Evolutionary conservation across 2,888 invertebrate genomes (phyloP).

Genomic region (Calameuta filiformis): DNA sequence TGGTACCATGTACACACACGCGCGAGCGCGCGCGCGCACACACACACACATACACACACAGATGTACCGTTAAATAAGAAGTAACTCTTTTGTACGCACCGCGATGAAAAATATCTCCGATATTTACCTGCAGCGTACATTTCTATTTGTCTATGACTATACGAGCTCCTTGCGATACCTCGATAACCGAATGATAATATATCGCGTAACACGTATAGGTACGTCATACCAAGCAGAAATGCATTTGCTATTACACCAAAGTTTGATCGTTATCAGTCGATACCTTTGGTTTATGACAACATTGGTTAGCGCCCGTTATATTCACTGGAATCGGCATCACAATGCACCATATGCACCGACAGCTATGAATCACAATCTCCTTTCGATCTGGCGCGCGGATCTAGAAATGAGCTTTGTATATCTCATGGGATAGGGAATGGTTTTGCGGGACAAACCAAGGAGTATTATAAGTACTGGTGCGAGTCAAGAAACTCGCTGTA

Average conservation of each 20-base stretch:
- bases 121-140: not conserved
- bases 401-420: not conserved
- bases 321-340: constrained; percentile 3
- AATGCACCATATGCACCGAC: constrained; percentile 15
- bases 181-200: not conserved
- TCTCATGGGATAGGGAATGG: not conserved
- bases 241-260: not conserved
- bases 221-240: constrained; percentile 5
- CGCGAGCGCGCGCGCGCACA: too few species aligned
- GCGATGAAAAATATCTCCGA: not conserved
- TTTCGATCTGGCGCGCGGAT: constrained; percentile 19
- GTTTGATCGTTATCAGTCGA: constrained; percentile 11
- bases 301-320: constrained; percentile 9
- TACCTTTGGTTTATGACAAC: constrained; percentile 11
- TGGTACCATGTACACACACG: not conserved
- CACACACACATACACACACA: too few species aligned
- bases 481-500: not conserved
- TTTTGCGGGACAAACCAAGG: not conserved
- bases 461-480: not conserved
- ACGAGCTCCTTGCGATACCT: not conserved
- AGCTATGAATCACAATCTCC: constrained; percentile 18
- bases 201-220: constrained; percentile 8
- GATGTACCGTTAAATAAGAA: not conserved
- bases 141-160: not conserved
- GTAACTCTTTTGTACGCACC: not conserved